phyloP scores from a whole-genome alignment of 2,888 invertebrate species.

The Polydrusus pterygomalis region DNA sequence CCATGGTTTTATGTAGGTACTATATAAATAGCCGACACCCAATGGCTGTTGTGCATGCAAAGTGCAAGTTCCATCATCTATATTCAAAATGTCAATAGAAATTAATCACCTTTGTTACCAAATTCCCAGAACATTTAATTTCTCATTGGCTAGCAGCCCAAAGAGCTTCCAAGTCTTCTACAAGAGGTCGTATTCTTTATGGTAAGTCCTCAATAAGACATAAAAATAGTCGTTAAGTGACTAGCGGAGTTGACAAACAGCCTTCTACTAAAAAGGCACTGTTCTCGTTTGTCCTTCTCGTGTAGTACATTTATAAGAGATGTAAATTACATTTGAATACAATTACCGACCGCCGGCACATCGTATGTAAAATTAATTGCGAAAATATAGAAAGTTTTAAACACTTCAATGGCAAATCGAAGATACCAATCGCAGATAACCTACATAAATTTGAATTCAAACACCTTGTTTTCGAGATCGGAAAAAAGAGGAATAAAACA shows the following conservation, averaged over 20 bases:
- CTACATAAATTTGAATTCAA: constrained; percentile 70
- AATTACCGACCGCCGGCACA: constrained; percentile 67
- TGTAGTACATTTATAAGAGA: constrained; percentile 58
- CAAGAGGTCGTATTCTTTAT: no score
- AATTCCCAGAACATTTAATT: no score
- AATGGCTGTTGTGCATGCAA: no score
- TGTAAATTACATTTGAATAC: constrained; percentile 70
- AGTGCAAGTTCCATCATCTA: no score
- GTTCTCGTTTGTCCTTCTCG: constrained; percentile 53
- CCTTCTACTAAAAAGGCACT: constrained; percentile 48
- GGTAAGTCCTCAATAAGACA: no score
- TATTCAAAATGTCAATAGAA: no score
- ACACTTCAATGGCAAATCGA: constrained; percentile 72
- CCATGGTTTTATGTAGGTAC: no score
- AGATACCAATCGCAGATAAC: constrained; percentile 71
- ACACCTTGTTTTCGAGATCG: constrained; percentile 70
- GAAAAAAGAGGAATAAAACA: constrained; percentile 54
- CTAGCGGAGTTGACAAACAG: constrained; percentile 31
- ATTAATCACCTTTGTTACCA: no score
- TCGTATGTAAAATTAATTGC: constrained; percentile 72
- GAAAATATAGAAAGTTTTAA: constrained; percentile 71
- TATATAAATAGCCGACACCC: no score
- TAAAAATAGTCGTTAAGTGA: background rate
- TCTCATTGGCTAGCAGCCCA: no score
- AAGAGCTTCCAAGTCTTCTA: no score